phyloP scores from a whole-genome alignment of 2,797 vertebrate species.

The Hydrocynus forskahlii region DNA sequence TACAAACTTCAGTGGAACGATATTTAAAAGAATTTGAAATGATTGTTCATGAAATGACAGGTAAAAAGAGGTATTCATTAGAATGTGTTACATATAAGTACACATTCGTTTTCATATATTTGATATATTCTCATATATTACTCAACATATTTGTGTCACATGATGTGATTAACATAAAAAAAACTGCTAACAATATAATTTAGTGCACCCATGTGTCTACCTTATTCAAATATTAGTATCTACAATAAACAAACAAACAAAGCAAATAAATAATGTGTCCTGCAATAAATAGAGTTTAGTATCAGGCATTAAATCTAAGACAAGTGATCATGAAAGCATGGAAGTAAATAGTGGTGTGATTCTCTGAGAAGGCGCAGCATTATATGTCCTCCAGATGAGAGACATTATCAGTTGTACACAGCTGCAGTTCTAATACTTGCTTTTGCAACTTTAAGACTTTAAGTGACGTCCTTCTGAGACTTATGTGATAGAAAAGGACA shows the following conservation, averaged over 20 bases:
- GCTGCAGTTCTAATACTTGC: no score
- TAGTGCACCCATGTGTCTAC: no score
- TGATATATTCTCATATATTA: no score
- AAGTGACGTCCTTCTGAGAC: conserved; percentile 60
- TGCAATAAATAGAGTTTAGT: neutral
- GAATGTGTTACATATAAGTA: no score
- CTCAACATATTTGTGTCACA: no score
- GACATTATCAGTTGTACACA: conserved; percentile 70
- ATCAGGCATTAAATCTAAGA: neutral
- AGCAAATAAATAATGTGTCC: neutral
- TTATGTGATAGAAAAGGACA: conserved; percentile 51
- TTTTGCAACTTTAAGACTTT: conserved; percentile 58
- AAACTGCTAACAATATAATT: no score
- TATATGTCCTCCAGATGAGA: conserved; percentile 59
- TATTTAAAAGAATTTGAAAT: no score
- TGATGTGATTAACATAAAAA: no score
- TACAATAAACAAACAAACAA: neutral
- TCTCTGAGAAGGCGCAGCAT: conserved; percentile 50
- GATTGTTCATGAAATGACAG: no score
- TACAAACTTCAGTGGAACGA: no score
- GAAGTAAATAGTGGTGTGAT: conserved; percentile 42
- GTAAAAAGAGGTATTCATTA: no score
- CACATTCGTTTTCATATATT: no score
- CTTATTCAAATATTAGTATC: neutral
- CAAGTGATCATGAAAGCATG: conserved; percentile 17